Evolutionary conservation across 1,140 invertebrate species (phyloP).

Genomic region (Brachionus rotundiformis): DNA sequence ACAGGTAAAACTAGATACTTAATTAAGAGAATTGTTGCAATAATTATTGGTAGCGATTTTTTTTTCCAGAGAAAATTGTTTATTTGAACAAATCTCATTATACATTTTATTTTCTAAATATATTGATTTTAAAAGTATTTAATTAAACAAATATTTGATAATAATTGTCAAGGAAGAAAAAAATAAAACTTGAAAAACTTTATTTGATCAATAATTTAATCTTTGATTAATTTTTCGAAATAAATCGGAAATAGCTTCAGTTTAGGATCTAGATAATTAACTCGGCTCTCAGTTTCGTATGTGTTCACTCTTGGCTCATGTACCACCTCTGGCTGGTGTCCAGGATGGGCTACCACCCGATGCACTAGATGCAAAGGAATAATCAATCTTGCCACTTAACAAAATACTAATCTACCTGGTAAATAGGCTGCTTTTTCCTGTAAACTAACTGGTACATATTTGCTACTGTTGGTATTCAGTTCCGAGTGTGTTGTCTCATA

Average conservation of each 20-base stretch:
- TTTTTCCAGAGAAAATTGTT: background rate
- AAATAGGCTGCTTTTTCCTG: conserved; percentile 24
- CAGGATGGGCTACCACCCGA: background rate
- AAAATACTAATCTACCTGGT: background rate
- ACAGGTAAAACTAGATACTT: no score
- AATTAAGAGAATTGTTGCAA: no score
- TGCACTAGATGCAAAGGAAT: background rate
- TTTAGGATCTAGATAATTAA: conserved; percentile 26
- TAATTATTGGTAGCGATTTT: background rate
- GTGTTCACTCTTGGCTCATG: background rate
- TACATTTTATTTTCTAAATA: background rate
- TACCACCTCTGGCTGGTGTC: conserved; percentile 4
- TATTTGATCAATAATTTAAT: background rate
- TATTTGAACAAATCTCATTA: background rate
- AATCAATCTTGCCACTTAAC: background rate
- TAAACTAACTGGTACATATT: background rate
- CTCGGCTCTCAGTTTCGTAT: conserved; percentile 26
- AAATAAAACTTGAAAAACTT: background rate
- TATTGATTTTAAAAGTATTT: conserved; percentile 6
- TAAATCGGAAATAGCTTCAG: conserved; percentile 23
- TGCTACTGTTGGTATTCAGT: background rate
- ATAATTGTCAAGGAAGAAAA: background rate
- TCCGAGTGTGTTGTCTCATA: conserved; percentile 23
- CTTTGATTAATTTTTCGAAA: background rate
- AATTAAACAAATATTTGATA: background rate